A percentile compares a stretch with the other conserved stretches of the same genome.
These are phyloP conservation scores for Acromyrmex charruanus DNA, from an alignment of 1,140 invertebrate species.

Conservation along the genomic window DNA sequence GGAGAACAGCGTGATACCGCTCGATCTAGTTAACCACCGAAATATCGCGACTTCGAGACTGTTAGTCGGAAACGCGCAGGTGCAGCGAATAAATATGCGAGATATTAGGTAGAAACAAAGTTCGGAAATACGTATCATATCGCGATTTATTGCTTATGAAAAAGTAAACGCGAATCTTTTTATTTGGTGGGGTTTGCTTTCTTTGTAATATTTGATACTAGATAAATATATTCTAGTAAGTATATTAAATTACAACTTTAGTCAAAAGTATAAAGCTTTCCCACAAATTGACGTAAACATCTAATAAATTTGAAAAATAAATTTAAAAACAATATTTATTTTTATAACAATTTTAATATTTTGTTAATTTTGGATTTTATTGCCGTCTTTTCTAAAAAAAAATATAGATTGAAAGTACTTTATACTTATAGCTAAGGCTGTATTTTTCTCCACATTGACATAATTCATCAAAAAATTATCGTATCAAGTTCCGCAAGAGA, in stretches of 20 bases:
- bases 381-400: too few species aligned
- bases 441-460: too few species aligned
- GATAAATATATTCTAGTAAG: background rate
- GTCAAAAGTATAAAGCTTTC: too few species aligned
- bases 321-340: too few species aligned
- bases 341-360: too few species aligned
- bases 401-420: too few species aligned
- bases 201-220: background rate
- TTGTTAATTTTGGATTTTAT: too few species aligned
- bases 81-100: background rate
- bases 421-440: too few species aligned
- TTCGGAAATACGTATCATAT: background rate
- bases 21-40: constrained; percentile 13
- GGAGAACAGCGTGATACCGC: constrained; percentile 16
- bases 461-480: too few species aligned
- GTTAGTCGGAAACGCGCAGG: background rate
- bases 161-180: background rate
- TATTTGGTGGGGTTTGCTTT: background rate
- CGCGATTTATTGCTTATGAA: background rate
- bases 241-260: background rate
- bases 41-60: constrained; percentile 18
- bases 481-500: too few species aligned
- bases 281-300: too few species aligned
- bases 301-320: too few species aligned
- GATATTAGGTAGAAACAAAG: background rate